Percentiles rank a stretch among this genome's conserved stretches.
phyloP scores from a whole-genome alignment of 2,797 vertebrate species.

The Anableps anableps region DNA sequence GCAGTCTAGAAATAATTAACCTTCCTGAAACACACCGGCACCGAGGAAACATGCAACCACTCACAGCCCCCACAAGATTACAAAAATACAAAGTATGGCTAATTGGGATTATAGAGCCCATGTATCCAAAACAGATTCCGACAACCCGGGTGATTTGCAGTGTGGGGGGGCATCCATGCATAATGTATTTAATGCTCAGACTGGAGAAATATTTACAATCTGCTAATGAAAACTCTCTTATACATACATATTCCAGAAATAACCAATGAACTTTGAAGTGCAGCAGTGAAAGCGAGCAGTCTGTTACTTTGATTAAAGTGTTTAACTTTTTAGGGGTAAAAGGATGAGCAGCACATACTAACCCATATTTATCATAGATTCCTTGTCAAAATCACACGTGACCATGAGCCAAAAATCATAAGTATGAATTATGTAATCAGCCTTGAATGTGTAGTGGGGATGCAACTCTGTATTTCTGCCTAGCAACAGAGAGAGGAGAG shows the following conservation, averaged over 20 bases:
- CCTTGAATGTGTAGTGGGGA: not conserved
- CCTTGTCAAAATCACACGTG: not conserved
- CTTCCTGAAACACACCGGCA: conserved; percentile 31
- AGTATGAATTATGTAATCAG: not conserved
- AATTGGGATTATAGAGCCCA: conserved; percentile 65
- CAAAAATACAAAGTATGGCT: conserved; percentile 53
- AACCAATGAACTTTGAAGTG: conserved; percentile 27
- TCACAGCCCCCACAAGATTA: conserved; percentile 45
- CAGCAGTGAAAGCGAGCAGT: conserved; percentile 20
- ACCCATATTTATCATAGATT: conserved; percentile 1
- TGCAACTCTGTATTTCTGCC: conserved; percentile 45
- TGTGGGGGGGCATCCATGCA: conserved; percentile 31
- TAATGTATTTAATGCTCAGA: conserved; percentile 53
- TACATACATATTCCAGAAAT: conserved; percentile 29
- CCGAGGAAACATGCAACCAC: conserved; percentile 31
- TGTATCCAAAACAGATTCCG: conserved; percentile 54
- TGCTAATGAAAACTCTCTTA: conserved; percentile 32
- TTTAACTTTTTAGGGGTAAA: not conserved
- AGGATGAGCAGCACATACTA: conserved; percentile 1
- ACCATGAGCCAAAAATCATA: not conserved
- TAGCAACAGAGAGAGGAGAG: conserved; percentile 54
- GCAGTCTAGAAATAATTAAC: conserved; percentile 44
- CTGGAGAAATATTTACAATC: conserved; percentile 58
- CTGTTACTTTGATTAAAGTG: conserved; percentile 21
- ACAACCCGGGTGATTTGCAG: conserved; percentile 45